Percentiles rank a stretch among this genome's conserved stretches.
phyloP scores from a whole-genome alignment of 2,888 invertebrate genomes.

The Tachina grossa region DNA sequence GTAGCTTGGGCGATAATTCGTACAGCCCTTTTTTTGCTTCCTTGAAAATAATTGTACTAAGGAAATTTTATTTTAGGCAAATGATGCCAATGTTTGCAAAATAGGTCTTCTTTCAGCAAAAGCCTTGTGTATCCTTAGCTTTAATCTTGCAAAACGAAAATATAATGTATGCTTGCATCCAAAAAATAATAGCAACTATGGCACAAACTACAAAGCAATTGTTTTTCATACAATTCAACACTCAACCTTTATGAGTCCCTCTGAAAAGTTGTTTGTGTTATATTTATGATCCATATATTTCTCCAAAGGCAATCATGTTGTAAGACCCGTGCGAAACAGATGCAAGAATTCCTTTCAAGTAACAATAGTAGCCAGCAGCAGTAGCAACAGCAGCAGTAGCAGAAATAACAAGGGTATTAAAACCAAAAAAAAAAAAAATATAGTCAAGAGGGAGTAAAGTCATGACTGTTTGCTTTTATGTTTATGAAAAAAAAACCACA shows the following conservation, averaged over 20 bases:
- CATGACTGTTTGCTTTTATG: neutral
- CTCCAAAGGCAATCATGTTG: conserved; percentile 8
- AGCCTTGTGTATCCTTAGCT: neutral
- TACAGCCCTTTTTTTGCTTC: no score
- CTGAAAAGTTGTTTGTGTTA: conserved; percentile 27
- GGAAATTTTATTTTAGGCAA: no score
- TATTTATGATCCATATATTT: conserved; percentile 15
- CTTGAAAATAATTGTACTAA: no score
- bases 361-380: neutral
- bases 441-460: neutral
- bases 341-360: conserved; percentile 31
- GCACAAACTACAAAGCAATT: conserved; percentile 36
- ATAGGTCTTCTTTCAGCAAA: neutral
- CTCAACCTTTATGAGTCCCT: conserved; percentile 50
- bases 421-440: conserved; percentile 28
- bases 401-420: neutral
- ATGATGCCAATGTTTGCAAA: no score
- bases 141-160: neutral
- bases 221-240: conserved; percentile 42
- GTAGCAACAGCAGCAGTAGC: neutral
- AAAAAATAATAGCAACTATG: conserved; percentile 17
- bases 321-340: conserved; percentile 9
- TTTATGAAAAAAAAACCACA: no score
- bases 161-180: neutral
- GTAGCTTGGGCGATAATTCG: no score